Percentiles rank a stretch among this genome's conserved stretches.
These are phyloP conservation scores for Patiria pectinifera DNA, from an alignment of 53 echinoderm and acorn worm genomes.

Conservation along the genomic window DNA sequence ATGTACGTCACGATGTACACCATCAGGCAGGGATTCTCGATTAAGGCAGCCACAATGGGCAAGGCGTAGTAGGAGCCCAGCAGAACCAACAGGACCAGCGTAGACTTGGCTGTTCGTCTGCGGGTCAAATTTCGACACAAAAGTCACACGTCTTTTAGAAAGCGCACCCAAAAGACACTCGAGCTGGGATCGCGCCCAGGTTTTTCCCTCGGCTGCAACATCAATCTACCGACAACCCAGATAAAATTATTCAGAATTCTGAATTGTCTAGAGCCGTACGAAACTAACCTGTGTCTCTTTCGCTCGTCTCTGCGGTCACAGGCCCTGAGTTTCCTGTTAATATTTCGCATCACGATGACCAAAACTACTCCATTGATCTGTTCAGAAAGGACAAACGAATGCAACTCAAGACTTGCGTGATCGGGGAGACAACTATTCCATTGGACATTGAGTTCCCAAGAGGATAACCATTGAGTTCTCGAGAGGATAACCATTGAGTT, in stretches of 20 bases:
- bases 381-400: neutral
- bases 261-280: too few species aligned
- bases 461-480: too few species aligned
- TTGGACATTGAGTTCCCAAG: too few species aligned
- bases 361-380: conserved; percentile 43
- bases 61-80: conserved; percentile 50
- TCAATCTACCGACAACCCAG: too few species aligned
- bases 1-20: neutral
- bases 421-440: too few species aligned
- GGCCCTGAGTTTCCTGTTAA: conserved; percentile 20
- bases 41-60: conserved; percentile 15
- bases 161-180: too few species aligned
- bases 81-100: conserved; percentile 41
- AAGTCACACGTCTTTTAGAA: neutral
- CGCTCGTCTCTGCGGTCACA: neutral
- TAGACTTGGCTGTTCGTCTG: conserved; percentile 53
- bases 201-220: too few species aligned
- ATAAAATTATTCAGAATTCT: too few species aligned
- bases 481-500: too few species aligned
- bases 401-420: too few species aligned
- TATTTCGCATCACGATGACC: conserved; percentile 30
- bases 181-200: too few species aligned
- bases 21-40: conserved; percentile 28
- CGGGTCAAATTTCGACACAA: neutral
- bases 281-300: conserved; percentile 27